These are phyloP conservation scores for Linurgus olivaceus DNA, from an alignment of 2,797 vertebrate genomes.

Conservation along the genomic window DNA sequence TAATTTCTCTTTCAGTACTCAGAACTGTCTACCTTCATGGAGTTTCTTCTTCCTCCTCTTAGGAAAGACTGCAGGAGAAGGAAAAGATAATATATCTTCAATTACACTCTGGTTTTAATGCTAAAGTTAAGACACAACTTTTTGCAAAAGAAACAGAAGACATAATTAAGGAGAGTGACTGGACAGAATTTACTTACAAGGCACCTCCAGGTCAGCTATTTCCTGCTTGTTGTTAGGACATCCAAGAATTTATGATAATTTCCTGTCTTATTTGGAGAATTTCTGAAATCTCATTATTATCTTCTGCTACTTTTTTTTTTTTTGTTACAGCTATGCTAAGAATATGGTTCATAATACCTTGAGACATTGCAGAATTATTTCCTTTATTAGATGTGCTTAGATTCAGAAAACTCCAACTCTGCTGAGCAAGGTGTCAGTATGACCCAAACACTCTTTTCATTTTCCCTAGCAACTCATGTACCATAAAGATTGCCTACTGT, in stretches of 20 bases:
- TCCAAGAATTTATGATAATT: background rate
- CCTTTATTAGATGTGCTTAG: background rate
- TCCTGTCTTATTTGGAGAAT: background rate
- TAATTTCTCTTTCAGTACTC: background rate
- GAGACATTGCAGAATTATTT: background rate
- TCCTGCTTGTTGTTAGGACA: background rate
- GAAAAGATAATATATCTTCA: conserved; percentile 27
- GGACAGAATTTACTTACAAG: conserved; percentile 49
- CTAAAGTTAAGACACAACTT: conserved; percentile 63
- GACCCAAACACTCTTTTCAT: background rate
- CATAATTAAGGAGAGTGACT: conserved; percentile 27
- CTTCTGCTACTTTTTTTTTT: background rate
- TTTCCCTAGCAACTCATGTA: background rate
- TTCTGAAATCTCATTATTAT: background rate
- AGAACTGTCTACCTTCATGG: background rate
- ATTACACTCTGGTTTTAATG: conserved; percentile 44
- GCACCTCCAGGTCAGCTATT: conserved; percentile 49
- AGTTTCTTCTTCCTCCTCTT: background rate
- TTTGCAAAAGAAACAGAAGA: conserved; percentile 28
- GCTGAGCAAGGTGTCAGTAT: background rate
- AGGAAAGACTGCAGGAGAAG: conserved; percentile 45
- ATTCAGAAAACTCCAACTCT: background rate
- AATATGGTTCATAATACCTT: background rate
- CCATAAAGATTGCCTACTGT: background rate
- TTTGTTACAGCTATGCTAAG: background rate